Percentiles rank a stretch among this genome's conserved stretches.
Evolutionary conservation across 2,888 invertebrate species (phyloP).

Genomic region (Morpho deidamia): DNA sequence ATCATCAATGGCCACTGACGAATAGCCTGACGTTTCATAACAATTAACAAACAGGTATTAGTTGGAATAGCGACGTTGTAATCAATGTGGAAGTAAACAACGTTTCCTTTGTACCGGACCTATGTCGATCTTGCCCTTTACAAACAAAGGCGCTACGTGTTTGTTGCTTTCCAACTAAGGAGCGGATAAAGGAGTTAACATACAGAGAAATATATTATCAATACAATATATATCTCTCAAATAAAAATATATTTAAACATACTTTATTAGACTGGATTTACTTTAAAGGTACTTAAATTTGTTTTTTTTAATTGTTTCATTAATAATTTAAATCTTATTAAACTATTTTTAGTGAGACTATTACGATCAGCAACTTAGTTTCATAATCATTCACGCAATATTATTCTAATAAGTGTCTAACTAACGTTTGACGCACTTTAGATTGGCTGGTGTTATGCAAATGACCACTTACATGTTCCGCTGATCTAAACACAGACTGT

Average conservation of each 20-base stretch:
- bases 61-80: constrained; percentile 38
- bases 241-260: too few species aligned
- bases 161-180: background rate
- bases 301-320: too few species aligned
- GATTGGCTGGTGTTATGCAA: constrained; percentile 27
- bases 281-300: too few species aligned
- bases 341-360: too few species aligned
- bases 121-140: constrained; percentile 11
- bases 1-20: too few species aligned
- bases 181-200: too few species aligned
- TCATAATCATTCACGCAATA: constrained; percentile 11
- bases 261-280: too few species aligned
- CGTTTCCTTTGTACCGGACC: constrained; percentile 38
- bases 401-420: constrained; percentile 14
- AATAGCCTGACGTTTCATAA: constrained; percentile 31
- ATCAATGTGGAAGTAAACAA: constrained; percentile 47
- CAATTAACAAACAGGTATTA: constrained; percentile 47
- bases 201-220: too few species aligned
- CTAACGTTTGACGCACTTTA: constrained; percentile 19
- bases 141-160: constrained; percentile 18
- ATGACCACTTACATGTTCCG: constrained; percentile 23
- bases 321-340: too few species aligned
- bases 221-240: too few species aligned
- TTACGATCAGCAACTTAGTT: constrained; percentile 1
- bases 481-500: constrained; percentile 16